Evolutionary conservation across 92 coral and sea anemone species (phyloP), one percentile per base, ranked within the genome.

Genomic region (Paragorgia papillata): DNA sequence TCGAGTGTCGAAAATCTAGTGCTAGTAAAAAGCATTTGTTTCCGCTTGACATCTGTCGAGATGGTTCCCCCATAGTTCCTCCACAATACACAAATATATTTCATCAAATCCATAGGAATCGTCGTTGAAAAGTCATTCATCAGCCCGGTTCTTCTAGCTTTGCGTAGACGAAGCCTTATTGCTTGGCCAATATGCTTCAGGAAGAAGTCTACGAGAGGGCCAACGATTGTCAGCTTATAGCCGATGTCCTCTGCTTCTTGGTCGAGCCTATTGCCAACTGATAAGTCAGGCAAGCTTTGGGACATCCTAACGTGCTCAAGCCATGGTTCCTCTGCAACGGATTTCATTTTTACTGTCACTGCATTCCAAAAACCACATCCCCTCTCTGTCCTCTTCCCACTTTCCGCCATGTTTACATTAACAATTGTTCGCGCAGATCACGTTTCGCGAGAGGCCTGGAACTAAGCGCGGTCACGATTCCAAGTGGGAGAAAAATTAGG

Each of bases 221-320:
- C 58, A 51, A 51, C 58, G 19, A 51, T 51, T 17, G 58, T 51
- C 26, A 51, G 26, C 19, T 51, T 51, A 22, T 51, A 51, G 58
- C 58, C 58, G 26, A 51, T 51, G 58, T 51, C 58, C 26, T 51
- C 58, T 17, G 58, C 58, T 22, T 51, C 58, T 51, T 51, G 58
- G 58, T 51, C 58, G 58, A 51, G 58, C 58, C 58, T 51, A 51
- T 22, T 22, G 26, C 58, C 58, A 6, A 51, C 26, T 22, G 58
- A 51, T 51, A 51, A 17, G 58, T 51, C 58, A 51, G 58, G 58
- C 7, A 51, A 17, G 58, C 26, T 51, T 17, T 22, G 5, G 26
- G 58, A 51, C 21, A 19, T 51, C 7, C 58, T 7, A 51, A 51
- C 26, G 26, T 51, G 58, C 26, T 51, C 58, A 17, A 51, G 58